phyloP scores from a whole-genome alignment of 2,797 vertebrate species.

The Sebastes trivittatus region DNA sequence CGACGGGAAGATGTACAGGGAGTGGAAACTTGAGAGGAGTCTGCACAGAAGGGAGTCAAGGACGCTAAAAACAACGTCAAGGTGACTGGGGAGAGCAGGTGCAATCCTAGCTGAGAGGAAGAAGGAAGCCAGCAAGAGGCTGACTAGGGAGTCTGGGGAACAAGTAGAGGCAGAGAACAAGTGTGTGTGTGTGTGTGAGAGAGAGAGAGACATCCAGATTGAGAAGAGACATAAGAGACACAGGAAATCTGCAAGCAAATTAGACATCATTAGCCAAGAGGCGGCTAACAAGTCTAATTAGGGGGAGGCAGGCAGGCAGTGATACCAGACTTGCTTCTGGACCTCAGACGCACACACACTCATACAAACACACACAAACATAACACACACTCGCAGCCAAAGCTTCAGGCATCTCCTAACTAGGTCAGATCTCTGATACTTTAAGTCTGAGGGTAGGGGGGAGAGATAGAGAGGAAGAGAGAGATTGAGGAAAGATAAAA shows the following conservation, averaged over 20 bases:
- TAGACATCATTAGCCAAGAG: conserved; percentile 78
- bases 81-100: conserved; percentile 51
- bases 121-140: conserved; percentile 35
- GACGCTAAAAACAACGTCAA: conserved; percentile 56
- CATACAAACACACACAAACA: conserved; percentile 34
- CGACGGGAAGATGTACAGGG: not conserved
- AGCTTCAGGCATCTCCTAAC: conserved; percentile 70
- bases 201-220: conserved; percentile 47
- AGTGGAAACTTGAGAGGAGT: conserved; percentile 21
- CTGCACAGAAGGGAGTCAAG: conserved; percentile 32
- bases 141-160: conserved; percentile 38
- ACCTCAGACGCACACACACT: conserved; percentile 35
- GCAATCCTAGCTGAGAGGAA: conserved; percentile 22
- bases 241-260: conserved; percentile 75
- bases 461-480: conserved; percentile 45
- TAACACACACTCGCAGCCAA: conserved; percentile 41
- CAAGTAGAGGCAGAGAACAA: conserved; percentile 18
- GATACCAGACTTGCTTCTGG: conserved; percentile 71
- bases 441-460: conserved; percentile 58
- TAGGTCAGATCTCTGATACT: conserved; percentile 77
- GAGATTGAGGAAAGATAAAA: conserved; percentile 71
- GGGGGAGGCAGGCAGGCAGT: conserved; percentile 62
- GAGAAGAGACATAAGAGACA: conserved; percentile 65
- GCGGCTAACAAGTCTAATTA: conserved; percentile 76
- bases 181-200: conserved; percentile 4